Base-by-base conservation (phyloP, 2,888 invertebrate genomes). In the Rhabditophanes sp. region DNA sequence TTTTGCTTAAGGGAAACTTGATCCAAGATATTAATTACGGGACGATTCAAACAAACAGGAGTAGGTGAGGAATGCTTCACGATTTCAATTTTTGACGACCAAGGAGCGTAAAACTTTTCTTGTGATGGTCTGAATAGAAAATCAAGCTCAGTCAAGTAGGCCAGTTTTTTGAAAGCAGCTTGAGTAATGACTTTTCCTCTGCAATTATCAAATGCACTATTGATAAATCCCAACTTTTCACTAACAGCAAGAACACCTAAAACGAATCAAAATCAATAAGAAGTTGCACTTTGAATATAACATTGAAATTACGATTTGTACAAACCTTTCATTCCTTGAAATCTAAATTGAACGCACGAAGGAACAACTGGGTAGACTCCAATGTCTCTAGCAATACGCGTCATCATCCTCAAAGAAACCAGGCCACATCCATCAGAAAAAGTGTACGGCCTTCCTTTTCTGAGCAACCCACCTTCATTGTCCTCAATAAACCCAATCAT, bases 21-120 rank as follows among this genome's bases (percentile, higher is more conserved):
- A 39, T 62, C 62, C 28, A 66, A 41, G 32, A 66, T 53, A 37
- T 60, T 58, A 38, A 66, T 65, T 26, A 64, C 55, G 12, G 66
- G 66, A 30, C 60, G 58, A 43, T 66, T 66, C 26, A 66, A 49
- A 22, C 50, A 42, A 5, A 62, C 49, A 3, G 51, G 42, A 19
- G 49, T 48, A 2, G 62, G 62, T 4, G 50, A 43, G 14, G 53
- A 52, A 27, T 47, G 45, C 35, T 63, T 62, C 17, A 62, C 62
- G 11, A 62, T 48, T 33, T 62, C 62, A 17, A 46, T 36, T 12
- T 18, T 16, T 1, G 19, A 12, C 12, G 31, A 35, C 2, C 25
- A 25, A 14, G 32, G 32, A n/a, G 25, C 39, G 2, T 16, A 16
- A 14, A 21, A 41, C 35, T 41, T 41, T 21, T 18, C 25, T 25